Conservation (phyloP, 2,113 vertebrate species). For the Tyrannus savana region DNA sequence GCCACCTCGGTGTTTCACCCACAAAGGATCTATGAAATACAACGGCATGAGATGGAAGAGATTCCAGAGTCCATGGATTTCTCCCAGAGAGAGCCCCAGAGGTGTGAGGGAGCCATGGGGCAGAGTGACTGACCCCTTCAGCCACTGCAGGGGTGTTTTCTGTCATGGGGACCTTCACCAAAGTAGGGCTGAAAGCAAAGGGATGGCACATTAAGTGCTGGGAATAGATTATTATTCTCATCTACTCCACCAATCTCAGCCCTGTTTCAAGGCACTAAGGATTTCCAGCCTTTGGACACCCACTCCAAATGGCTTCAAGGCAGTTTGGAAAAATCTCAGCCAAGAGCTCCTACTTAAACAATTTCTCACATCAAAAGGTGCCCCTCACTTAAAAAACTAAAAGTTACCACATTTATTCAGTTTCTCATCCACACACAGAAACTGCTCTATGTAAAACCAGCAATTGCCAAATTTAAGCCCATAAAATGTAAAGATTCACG, state of each 20-base stretch:
- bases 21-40: not conserved
- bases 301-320: not conserved
- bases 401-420: not conserved
- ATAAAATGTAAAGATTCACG: not conserved
- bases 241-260: not conserved
- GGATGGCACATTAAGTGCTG: not conserved
- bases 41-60: not conserved
- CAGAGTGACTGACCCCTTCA: not conserved
- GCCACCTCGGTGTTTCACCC: not conserved
- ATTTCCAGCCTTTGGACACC: not conserved
- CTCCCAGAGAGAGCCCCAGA: not conserved
- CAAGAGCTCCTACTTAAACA: not conserved
- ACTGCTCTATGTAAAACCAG: not conserved
- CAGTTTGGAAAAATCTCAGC: not conserved
- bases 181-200: not conserved
- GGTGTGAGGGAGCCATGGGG: fast-evolving
- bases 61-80: not conserved
- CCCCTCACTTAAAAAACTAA: not conserved
- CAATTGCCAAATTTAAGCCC: not conserved
- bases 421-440: not conserved
- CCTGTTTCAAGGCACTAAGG: not conserved
- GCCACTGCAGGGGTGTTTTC: not conserved
- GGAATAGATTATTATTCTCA: not conserved
- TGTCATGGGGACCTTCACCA: not conserved
- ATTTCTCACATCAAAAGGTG: not conserved